Evolutionary conservation across 2,888 invertebrate genomes (phyloP).

Genomic region (Machimus rusticus): DNA sequence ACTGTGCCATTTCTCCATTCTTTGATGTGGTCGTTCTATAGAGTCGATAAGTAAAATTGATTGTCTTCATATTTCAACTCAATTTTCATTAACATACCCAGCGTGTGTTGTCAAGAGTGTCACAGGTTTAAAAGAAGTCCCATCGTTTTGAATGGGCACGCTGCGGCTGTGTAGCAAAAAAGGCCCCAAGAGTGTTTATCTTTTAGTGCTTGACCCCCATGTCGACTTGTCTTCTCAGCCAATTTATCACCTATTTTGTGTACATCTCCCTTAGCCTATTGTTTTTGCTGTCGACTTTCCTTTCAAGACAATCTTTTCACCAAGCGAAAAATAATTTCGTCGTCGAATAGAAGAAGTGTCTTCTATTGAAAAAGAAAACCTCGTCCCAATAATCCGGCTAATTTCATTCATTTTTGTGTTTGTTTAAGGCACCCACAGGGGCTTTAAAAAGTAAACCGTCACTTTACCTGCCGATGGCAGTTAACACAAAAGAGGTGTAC

Average conservation of each 20-base stretch:
- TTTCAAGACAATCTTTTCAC: background rate
- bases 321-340: background rate
- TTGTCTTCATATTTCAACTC: background rate
- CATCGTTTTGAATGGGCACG: background rate
- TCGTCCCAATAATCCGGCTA: background rate
- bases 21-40: background rate
- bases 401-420: background rate
- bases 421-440: background rate
- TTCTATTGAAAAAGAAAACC: background rate
- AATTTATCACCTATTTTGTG: background rate
- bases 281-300: background rate
- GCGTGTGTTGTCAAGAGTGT: background rate
- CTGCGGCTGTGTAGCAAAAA: background rate
- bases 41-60: background rate
- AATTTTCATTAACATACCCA: slow-evolving; percentile 3
- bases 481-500: background rate
- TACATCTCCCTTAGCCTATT: background rate
- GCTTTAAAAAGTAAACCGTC: background rate
- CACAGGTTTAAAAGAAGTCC: background rate
- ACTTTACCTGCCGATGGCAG: background rate
- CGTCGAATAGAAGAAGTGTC: background rate
- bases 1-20: background rate
- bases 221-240: background rate
- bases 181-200: background rate
- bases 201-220: background rate